Evolutionary conservation across 2,797 vertebrate species (phyloP).

Genomic region (Erithacus rubecula): DNA sequence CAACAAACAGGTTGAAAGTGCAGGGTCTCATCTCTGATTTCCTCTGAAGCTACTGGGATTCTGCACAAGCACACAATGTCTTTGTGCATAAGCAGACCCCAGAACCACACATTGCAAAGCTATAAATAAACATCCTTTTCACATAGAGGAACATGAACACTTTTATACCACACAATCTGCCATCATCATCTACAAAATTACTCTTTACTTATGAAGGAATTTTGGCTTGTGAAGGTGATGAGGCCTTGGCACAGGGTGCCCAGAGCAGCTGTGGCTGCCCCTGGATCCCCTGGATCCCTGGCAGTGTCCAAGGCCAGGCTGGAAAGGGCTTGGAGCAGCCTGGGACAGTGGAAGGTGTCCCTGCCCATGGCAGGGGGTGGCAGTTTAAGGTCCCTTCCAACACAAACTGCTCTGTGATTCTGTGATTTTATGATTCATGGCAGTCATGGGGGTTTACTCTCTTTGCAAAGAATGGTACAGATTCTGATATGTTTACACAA

Average conservation of each 20-base stretch:
- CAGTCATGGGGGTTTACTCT: neutral
- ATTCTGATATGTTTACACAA: neutral
- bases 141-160: fast-evolving
- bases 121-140: neutral
- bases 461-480: neutral
- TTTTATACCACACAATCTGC: neutral
- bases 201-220: neutral
- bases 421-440: neutral
- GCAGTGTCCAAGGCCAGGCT: fast-evolving
- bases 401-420: neutral
- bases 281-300: neutral
- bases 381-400: neutral
- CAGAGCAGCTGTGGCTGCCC: neutral
- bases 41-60: neutral
- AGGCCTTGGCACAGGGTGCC: neutral
- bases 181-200: neutral
- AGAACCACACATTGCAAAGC: neutral
- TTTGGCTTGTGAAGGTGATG: fast-evolving
- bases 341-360: fast-evolving
- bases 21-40: neutral
- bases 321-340: fast-evolving
- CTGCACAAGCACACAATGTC: fast-evolving
- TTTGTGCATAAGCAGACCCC: neutral
- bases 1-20: neutral
- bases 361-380: neutral